A percentile compares a stretch with the other conserved stretches of the same genome.
Conservation (phyloP, 2,113 vertebrate genomes). For the Platysternon megacephalum region DNA sequence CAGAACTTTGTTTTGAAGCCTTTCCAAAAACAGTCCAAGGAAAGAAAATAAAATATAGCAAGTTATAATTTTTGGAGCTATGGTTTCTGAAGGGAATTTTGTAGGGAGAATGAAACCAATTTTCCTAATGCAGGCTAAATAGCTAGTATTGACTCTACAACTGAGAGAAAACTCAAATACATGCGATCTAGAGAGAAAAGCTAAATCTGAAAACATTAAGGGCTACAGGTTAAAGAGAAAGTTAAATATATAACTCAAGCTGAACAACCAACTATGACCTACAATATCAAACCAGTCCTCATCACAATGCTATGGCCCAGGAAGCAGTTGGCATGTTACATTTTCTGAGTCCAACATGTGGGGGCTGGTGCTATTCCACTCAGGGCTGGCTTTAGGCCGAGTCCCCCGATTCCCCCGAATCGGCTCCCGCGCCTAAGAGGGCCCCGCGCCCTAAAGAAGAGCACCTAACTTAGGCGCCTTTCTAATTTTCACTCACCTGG, state of each 20-base stretch:
- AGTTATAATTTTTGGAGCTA: neutral
- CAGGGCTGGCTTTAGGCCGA: too few relatives aligned
- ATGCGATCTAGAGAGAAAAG: constrained; percentile 40
- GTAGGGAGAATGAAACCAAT: neutral
- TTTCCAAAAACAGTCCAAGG: too few relatives aligned
- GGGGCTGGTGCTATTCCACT: constrained; percentile 45
- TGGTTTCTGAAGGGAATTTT: neutral
- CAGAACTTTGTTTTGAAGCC: too few relatives aligned
- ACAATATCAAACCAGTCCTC: constrained; percentile 47
- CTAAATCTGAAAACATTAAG: constrained; percentile 57
- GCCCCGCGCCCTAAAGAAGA: too few relatives aligned
- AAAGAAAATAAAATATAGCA: neutral
- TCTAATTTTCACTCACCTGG: too few relatives aligned
- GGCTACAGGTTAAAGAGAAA: constrained; percentile 47
- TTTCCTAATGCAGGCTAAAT: neutral
- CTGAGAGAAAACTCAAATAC: neutral
- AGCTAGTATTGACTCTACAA: constrained; percentile 31
- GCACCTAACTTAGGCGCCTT: too few relatives aligned
- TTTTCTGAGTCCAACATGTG: constrained; percentile 20
- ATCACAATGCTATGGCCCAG: constrained; percentile 41
- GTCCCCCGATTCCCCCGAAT: too few relatives aligned
- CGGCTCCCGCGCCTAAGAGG: too few relatives aligned
- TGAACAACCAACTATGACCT: constrained; percentile 56
- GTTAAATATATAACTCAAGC: constrained; percentile 67
- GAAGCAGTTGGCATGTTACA: constrained; percentile 60